Percentiles rank a stretch among this genome's conserved stretches.
phyloP scores from a whole-genome alignment of 1,140 invertebrate species.

The Diachasma alloeum region DNA sequence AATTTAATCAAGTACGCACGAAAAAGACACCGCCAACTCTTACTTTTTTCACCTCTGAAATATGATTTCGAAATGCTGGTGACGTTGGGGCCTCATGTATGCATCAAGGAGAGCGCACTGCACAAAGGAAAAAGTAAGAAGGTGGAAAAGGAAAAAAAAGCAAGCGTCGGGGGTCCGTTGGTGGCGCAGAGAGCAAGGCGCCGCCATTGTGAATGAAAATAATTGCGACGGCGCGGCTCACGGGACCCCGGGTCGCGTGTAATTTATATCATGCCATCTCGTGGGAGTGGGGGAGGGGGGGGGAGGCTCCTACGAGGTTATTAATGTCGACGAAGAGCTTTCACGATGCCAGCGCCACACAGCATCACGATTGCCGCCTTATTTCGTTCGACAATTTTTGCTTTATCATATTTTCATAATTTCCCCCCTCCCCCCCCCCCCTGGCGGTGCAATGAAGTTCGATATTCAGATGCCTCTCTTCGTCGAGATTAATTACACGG shows the following conservation, averaged over 20 bases:
- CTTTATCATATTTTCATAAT: slow-evolving; percentile 6
- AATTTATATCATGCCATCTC: slow-evolving; percentile 39
- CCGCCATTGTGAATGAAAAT: slow-evolving; percentile 41
- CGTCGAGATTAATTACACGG: neutral
- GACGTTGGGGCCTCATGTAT: neutral
- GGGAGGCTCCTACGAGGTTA: slow-evolving; percentile 32
- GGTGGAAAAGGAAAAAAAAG: neutral
- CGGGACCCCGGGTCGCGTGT: slow-evolving; percentile 35
- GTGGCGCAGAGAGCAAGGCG: slow-evolving; percentile 6
- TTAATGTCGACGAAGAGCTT: slow-evolving; percentile 31
- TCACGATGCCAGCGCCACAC: slow-evolving; percentile 19
- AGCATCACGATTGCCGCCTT: slow-evolving; percentile 1
- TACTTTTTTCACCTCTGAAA: neutral
- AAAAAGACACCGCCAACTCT: neutral
- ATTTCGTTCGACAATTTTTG: slow-evolving; percentile 8
- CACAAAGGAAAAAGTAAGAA: neutral
- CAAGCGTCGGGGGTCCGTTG: neutral
- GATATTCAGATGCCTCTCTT: neutral
- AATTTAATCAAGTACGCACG: neutral
- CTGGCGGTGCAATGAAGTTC: neutral
- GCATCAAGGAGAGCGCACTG: neutral
- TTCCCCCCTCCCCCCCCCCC: neutral
- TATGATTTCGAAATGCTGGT: neutral
- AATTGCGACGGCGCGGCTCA: slow-evolving; percentile 30
- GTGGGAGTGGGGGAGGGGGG: neutral